These are phyloP conservation scores for Leucopsar rothschildi DNA, from an alignment of 2,113 vertebrate species.

Conservation along the genomic window DNA sequence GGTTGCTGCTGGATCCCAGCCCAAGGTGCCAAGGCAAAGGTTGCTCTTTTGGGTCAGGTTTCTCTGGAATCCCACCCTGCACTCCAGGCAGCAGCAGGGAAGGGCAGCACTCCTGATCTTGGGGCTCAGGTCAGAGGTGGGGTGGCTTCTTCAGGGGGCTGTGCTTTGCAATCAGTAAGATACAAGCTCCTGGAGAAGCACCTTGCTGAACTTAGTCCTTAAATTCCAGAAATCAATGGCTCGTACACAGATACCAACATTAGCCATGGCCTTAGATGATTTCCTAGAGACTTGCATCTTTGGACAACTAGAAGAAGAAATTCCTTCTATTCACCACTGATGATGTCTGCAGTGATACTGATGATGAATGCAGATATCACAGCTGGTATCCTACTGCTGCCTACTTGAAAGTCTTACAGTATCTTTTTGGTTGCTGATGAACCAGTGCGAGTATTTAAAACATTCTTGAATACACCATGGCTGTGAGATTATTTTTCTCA, in stretches of 20 bases:
- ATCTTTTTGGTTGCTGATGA: background rate
- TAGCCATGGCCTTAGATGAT: rapidly evolving
- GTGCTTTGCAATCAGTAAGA: background rate
- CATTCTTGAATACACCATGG: background rate
- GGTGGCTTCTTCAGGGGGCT: background rate
- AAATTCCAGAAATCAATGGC: background rate
- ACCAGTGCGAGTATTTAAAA: background rate
- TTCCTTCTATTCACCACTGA: background rate
- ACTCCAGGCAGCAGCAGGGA: background rate
- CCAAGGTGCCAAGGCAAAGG: background rate
- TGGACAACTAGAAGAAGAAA: background rate
- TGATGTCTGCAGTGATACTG: too few species aligned
- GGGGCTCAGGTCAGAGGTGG: background rate
- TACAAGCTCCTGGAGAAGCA: background rate
- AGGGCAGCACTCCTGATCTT: background rate
- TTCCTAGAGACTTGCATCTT: background rate
- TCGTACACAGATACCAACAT: background rate
- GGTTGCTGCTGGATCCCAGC: background rate
- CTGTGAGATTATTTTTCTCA: background rate
- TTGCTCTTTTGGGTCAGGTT: background rate
- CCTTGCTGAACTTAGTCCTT: background rate
- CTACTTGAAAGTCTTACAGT: background rate
- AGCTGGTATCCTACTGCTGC: background rate
- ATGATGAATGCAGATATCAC: background rate
- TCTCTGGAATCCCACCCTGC: background rate